Conservation (phyloP, 53 echinoderm and acorn worm genomes). For the Astropecten irregularis region DNA sequence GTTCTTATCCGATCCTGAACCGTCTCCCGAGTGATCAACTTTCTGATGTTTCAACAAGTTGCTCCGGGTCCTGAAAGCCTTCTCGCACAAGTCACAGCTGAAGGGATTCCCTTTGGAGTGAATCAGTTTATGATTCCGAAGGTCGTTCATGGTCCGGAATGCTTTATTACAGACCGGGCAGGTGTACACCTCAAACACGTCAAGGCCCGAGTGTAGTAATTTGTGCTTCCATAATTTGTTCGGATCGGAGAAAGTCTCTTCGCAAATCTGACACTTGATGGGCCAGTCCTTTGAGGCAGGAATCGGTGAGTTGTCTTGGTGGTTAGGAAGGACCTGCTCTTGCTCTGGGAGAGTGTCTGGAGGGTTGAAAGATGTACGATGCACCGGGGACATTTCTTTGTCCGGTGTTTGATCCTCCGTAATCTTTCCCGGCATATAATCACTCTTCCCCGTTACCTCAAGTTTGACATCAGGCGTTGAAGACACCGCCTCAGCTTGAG, state of each 20-base stretch:
- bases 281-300: not conserved
- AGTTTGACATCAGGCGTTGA: too few species aligned
- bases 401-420: too few species aligned
- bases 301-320: too few species aligned
- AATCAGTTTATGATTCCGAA: not conserved
- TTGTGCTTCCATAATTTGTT: not conserved
- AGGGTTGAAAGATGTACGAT: too few species aligned
- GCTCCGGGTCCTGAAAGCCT: conserved; percentile 10
- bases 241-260: not conserved
- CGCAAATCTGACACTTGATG: conserved; percentile 21
- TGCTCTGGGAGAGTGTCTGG: too few species aligned
- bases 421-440: too few species aligned
- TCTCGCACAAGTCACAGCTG: conserved; percentile 9
- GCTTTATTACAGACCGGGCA: not conserved
- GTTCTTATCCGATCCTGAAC: not conserved
- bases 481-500: too few species aligned
- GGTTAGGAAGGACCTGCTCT: too few species aligned
- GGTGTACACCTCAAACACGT: not conserved
- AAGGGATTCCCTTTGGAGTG: not conserved
- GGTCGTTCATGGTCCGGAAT: not conserved
- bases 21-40: not conserved
- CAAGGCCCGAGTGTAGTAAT: not conserved
- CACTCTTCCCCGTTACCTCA: too few species aligned
- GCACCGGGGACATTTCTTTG: too few species aligned
- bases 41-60: not conserved